Evolutionary conservation across 2,888 invertebrate species (phyloP).

Genomic region (Spicauda simplicius): DNA sequence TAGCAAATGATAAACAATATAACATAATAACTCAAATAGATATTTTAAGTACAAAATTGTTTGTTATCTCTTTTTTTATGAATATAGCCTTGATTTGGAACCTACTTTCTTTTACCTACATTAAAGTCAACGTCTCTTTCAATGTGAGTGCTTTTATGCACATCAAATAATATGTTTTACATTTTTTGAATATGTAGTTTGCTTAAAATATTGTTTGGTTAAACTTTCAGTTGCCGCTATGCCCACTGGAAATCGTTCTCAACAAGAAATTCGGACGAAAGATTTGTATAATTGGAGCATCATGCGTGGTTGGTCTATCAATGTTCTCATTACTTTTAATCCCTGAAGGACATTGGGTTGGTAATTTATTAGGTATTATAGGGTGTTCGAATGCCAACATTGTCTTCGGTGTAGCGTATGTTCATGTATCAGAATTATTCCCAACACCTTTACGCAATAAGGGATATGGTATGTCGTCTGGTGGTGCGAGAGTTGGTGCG

Average conservation of each 20-base stretch:
- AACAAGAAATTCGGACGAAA: conserved; percentile 56
- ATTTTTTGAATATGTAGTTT: too few species aligned
- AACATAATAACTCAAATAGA: too few species aligned
- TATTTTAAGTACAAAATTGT: too few species aligned
- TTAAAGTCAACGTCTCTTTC: too few species aligned
- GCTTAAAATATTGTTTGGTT: too few species aligned
- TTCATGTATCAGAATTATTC: conserved; percentile 60
- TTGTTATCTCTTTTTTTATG: too few species aligned
- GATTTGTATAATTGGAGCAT: conserved; percentile 44
- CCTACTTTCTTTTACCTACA: too few species aligned
- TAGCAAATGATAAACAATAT: too few species aligned
- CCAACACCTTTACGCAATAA: conserved; percentile 65
- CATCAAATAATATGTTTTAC: too few species aligned
- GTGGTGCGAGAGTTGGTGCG: conserved; percentile 58
- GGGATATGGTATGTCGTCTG: conserved; percentile 56
- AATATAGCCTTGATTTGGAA: too few species aligned
- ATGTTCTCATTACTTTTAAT: conserved; percentile 42
- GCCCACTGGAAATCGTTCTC: conserved; percentile 48
- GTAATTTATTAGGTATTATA: conserved; percentile 49
- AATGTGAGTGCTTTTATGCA: too few species aligned
- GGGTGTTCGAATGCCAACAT: conserved; percentile 48
- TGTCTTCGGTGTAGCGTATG: conserved; percentile 51
- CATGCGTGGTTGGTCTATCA: conserved; percentile 45
- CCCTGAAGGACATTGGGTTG: conserved; percentile 45
- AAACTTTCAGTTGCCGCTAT: conserved; percentile 54